A percentile compares a stretch with the other conserved stretches of the same genome.
Conservation (phyloP, 35 echinoderm and acorn worm genomes). For the Eucidaris tribuloides region DNA sequence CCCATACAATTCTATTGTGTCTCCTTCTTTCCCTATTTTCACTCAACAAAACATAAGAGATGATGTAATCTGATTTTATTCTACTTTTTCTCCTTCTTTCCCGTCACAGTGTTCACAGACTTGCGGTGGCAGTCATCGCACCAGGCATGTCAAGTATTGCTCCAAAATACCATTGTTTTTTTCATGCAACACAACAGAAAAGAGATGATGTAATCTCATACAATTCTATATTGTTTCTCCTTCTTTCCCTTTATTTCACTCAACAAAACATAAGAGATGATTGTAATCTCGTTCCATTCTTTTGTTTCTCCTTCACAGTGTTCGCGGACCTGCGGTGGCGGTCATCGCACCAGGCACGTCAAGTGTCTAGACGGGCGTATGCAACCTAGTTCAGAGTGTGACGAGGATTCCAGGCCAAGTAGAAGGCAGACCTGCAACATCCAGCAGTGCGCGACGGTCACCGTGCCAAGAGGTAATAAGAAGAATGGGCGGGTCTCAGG, state of each 20-base stretch:
- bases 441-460: conserved; percentile 52
- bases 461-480: no score
- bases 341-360: conserved; percentile 71
- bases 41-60: no score
- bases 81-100: background rate
- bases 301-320: conserved; percentile 46
- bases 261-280: no score
- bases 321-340: conserved; percentile 86
- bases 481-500: no score
- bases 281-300: background rate
- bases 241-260: no score
- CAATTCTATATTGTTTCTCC: no score
- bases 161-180: no score
- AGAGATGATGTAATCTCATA: no score
- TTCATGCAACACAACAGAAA: no score
- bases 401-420: conserved; percentile 30
- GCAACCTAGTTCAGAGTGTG: conserved; percentile 46
- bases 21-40: no score
- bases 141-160: no score
- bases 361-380: conserved; percentile 76
- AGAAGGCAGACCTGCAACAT: conserved; percentile 78
- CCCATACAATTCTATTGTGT: no score
- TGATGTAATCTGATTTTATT: background rate
- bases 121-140: conserved; percentile 79
- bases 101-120: conserved; percentile 85